phyloP scores from a whole-genome alignment of 2,888 invertebrate species.

The Apantesis nais region DNA sequence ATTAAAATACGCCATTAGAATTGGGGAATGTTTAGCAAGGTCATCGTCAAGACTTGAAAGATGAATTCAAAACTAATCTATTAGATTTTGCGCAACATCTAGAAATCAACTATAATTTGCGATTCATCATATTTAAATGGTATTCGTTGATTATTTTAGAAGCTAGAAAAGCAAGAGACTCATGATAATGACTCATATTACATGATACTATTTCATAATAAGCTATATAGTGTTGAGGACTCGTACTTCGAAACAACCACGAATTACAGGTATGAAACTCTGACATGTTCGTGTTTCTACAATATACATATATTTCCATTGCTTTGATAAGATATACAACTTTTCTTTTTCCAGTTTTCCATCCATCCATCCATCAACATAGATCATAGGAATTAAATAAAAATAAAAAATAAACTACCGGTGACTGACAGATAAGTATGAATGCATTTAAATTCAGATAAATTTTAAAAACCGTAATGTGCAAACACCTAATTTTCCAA shows the following conservation, averaged over 20 bases:
- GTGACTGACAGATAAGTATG: no score
- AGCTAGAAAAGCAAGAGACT: background rate
- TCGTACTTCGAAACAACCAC: background rate
- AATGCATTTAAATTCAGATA: no score
- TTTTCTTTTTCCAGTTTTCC: no score
- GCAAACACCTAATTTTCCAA: no score
- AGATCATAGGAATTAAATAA: no score
- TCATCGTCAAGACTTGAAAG: conserved; percentile 23
- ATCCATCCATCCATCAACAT: no score
- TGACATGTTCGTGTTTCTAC: background rate
- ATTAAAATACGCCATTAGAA: conserved; percentile 32
- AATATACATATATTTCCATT: no score
- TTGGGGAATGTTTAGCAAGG: conserved; percentile 36
- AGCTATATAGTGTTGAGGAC: background rate
- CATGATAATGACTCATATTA: background rate
- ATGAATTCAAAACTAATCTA: conserved; percentile 42
- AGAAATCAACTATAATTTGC: conserved; percentile 32
- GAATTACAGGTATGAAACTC: background rate
- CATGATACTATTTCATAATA: background rate
- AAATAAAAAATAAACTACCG: no score
- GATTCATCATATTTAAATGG: conserved; percentile 18
- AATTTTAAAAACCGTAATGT: no score
- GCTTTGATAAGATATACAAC: no score
- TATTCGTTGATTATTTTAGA: conserved; percentile 6
- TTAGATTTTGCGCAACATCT: conserved; percentile 36